Conservation (phyloP, 1,140 invertebrate genomes). For the Dreissena polymorpha region DNA sequence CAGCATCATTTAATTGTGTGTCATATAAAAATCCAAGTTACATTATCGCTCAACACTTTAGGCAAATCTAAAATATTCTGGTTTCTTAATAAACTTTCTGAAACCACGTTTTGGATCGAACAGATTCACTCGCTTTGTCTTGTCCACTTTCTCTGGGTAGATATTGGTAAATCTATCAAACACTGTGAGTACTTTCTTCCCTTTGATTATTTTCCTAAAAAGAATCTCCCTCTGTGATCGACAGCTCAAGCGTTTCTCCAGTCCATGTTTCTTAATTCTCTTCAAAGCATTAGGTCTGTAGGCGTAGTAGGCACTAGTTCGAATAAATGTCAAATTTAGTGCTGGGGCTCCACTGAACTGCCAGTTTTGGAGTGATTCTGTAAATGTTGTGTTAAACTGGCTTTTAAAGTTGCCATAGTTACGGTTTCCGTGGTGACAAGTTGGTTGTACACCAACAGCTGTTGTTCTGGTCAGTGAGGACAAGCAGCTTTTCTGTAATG, state of each 20-base stretch:
- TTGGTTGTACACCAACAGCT: neutral
- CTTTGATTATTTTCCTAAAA: conserved; percentile 39
- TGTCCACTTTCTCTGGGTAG: neutral
- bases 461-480: neutral
- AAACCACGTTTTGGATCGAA: conserved; percentile 34
- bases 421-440: neutral
- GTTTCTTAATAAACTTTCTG: conserved; percentile 20
- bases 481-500: neutral
- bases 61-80: conserved; percentile 21
- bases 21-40: no score
- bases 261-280: conserved; percentile 50
- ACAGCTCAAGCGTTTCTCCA: conserved; percentile 44
- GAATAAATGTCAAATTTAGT: neutral
- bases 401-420: neutral
- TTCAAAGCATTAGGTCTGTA: conserved; percentile 44
- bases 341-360: neutral
- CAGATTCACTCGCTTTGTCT: conserved; percentile 20
- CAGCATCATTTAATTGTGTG: no score
- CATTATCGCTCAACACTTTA: no score
- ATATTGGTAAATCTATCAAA: conserved; percentile 52
- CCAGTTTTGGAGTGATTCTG: neutral
- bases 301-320: neutral
- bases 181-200: neutral
- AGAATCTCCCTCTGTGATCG: conserved; percentile 31
- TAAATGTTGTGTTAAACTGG: neutral